Conservation (phyloP, 2,797 vertebrate species). For the Myripristis jacobus region DNA sequence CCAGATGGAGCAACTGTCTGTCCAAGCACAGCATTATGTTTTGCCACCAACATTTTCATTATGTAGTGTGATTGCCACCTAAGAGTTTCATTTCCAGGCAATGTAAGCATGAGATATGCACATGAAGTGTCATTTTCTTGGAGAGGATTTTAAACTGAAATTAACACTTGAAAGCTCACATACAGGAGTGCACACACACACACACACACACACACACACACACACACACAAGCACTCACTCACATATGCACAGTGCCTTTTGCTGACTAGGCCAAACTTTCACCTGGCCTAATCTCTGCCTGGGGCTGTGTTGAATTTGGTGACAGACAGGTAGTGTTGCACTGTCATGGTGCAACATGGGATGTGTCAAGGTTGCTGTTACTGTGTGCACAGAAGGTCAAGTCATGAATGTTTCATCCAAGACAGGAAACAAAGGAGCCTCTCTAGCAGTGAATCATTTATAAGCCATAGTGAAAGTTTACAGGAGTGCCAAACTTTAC, state of each 20-base stretch:
- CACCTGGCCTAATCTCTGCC: conserved; percentile 35
- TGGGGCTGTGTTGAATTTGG: conserved; percentile 38
- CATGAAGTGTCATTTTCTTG: neutral
- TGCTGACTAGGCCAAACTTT: conserved; percentile 49
- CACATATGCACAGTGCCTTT: conserved; percentile 5
- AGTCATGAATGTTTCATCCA: conserved; percentile 69
- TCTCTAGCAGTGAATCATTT: conserved; percentile 60
- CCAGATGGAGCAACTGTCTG: no score
- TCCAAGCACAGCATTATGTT: no score
- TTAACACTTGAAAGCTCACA: conserved; percentile 18
- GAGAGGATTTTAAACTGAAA: neutral
- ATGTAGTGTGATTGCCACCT: no score
- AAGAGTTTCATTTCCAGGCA: neutral
- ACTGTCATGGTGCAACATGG: conserved; percentile 46
- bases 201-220: no score
- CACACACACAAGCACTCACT: conserved; percentile 5
- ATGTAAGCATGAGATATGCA: no score
- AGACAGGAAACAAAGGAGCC: conserved; percentile 67
- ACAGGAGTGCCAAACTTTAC: conserved; percentile 39
- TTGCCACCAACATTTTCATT: no score
- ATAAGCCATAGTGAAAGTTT: conserved; percentile 52
- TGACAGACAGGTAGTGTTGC: conserved; percentile 48
- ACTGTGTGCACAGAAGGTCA: conserved; percentile 49
- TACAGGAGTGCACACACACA: no score
- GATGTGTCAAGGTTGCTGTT: conserved; percentile 62